Percentiles rank a stretch among this genome's conserved stretches.
phyloP scores from a whole-genome alignment of 2,797 vertebrate genomes.

The Melanotaenia pygmaea region DNA sequence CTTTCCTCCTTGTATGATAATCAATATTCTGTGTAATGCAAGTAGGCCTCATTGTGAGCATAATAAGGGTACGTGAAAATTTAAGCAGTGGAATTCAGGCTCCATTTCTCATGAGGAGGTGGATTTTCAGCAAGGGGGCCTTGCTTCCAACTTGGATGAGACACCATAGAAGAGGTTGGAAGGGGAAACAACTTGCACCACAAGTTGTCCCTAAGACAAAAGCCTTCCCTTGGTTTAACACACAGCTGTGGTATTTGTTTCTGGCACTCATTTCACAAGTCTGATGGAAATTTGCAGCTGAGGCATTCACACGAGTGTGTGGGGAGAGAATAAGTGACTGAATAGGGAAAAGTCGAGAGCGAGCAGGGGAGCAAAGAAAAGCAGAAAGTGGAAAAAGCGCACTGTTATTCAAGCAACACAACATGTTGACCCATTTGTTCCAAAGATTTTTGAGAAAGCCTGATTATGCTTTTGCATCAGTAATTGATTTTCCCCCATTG shows the following conservation, averaged over 20 bases:
- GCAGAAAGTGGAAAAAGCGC: conserved; percentile 36
- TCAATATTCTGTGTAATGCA: conserved; percentile 57
- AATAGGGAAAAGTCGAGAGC: conserved; percentile 3
- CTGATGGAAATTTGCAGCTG: conserved; percentile 71
- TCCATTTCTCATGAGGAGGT: conserved; percentile 38
- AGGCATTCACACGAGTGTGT: conserved; percentile 58
- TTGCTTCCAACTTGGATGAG: conserved; percentile 35
- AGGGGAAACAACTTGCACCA: conserved; percentile 1
- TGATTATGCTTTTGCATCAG: conserved; percentile 53
- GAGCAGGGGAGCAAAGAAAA: conserved; percentile 20
- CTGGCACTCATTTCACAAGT: conserved; percentile 65
- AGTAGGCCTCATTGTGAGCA: conserved; percentile 41
- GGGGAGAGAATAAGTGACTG: conserved; percentile 37
- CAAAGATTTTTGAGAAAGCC: conserved; percentile 58
- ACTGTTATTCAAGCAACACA: conserved; percentile 58
- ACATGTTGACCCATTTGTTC: conserved; percentile 70
- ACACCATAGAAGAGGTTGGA: conserved; percentile 17
- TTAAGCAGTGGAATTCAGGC: conserved; percentile 30
- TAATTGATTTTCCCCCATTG: conserved; percentile 69
- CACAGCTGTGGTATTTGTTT: conserved; percentile 73
- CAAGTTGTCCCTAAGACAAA: conserved; percentile 64
- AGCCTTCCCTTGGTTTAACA: conserved; percentile 54
- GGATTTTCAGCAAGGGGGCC: conserved; percentile 33
- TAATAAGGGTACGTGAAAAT: conserved; percentile 51
- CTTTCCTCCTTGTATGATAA: conserved; percentile 45